Evolutionary conservation across 2,888 invertebrate genomes (phyloP).

Genomic region (Drosophila rellima): DNA sequence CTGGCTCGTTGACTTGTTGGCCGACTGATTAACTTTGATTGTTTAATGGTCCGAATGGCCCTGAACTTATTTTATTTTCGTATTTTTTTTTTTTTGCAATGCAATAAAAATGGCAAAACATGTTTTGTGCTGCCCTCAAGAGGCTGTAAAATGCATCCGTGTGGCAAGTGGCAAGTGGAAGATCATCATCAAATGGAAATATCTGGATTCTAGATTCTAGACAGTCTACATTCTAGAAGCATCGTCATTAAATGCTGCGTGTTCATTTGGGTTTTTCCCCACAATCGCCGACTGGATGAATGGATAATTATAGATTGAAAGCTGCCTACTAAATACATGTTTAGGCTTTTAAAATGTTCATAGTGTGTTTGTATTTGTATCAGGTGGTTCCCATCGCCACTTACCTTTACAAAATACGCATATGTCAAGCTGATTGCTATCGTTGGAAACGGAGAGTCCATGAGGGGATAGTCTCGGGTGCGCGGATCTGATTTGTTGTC

Average conservation of each 20-base stretch:
- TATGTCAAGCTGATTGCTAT: slow-evolving; percentile 91
- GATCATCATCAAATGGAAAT: slow-evolving; percentile 32
- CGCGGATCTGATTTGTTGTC: slow-evolving; percentile 94
- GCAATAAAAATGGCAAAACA: slow-evolving; percentile 59
- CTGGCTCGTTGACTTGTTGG: slow-evolving; percentile 23
- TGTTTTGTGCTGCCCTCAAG: slow-evolving; percentile 40
- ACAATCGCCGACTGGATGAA: slow-evolving; percentile 7
- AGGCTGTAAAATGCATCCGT: slow-evolving; percentile 32
- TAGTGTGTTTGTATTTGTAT: neutral
- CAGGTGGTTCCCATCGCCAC: slow-evolving; percentile 33
- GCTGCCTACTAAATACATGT: slow-evolving; percentile 19
- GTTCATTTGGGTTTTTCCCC: slow-evolving; percentile 30
- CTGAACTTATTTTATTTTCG: slow-evolving; percentile 64
- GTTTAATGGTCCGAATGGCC: slow-evolving; percentile 58
- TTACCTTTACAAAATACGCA: slow-evolving; percentile 90
- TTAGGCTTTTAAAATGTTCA: neutral
- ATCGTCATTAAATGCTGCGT: slow-evolving; percentile 7
- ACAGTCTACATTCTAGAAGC: slow-evolving; percentile 25
- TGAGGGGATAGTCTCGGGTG: slow-evolving; percentile 92
- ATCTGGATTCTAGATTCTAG: slow-evolving; percentile 14
- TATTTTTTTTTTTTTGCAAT: slow-evolving; percentile 31
- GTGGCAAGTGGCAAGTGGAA: slow-evolving; percentile 7
- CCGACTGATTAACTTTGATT: slow-evolving; percentile 45
- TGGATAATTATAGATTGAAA: slow-evolving; percentile 47
- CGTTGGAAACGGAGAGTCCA: slow-evolving; percentile 93